These are phyloP conservation scores for Mustela nigripes DNA, from an alignment of 2,113 vertebrate genomes.

Conservation along the genomic window DNA sequence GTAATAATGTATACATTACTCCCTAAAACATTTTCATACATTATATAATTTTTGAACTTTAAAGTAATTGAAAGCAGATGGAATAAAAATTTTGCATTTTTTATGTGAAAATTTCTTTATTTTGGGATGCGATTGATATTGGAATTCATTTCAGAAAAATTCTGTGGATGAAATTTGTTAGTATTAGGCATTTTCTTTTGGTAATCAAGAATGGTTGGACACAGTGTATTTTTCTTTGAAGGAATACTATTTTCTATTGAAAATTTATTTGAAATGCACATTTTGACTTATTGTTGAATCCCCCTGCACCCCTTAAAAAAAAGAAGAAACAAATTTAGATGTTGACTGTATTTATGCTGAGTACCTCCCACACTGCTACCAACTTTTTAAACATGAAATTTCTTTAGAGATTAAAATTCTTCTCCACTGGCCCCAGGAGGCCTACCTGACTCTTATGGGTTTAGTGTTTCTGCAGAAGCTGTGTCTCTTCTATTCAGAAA, in stretches of 20 bases:
- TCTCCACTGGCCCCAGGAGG: background rate
- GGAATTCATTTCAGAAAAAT: conserved; percentile 38
- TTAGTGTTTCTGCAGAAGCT: background rate
- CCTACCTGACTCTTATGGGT: background rate
- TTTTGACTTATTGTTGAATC: conserved; percentile 34
- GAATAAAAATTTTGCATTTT: too few species aligned
- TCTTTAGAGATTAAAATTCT: background rate
- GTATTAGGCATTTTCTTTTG: background rate
- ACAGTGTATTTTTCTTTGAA: background rate
- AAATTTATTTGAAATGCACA: background rate
- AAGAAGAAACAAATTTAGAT: background rate
- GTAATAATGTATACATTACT: background rate
- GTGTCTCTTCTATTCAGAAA: background rate
- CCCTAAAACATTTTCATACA: background rate
- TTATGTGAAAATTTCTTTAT: background rate
- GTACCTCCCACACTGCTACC: background rate
- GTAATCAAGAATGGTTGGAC: background rate
- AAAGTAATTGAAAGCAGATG: background rate
- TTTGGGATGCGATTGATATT: background rate
- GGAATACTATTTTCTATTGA: background rate
- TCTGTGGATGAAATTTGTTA: conserved; percentile 14
- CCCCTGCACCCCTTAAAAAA: background rate
- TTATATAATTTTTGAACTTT: too few species aligned
- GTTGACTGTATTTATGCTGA: background rate
- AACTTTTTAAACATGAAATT: background rate